phyloP scores from a whole-genome alignment of 2,888 invertebrate species.

The Agonopterix arenella region DNA sequence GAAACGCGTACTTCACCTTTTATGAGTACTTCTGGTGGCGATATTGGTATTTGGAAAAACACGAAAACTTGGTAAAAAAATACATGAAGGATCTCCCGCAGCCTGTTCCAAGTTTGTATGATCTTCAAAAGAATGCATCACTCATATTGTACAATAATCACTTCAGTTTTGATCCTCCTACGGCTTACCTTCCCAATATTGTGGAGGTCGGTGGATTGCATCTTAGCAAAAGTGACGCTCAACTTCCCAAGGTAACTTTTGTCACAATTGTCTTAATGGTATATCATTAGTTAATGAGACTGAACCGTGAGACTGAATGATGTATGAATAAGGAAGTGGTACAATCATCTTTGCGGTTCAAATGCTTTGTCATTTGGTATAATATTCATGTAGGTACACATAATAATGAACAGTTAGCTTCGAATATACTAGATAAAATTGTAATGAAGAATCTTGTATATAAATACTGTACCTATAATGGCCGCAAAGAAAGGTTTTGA shows the following conservation, averaged over 20 bases:
- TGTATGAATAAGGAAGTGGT: not conserved
- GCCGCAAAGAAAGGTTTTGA: no score
- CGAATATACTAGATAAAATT: no score
- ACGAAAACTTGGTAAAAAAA: slow-evolving; percentile 48
- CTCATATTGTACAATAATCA: slow-evolving; percentile 69
- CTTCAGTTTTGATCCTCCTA: slow-evolving; percentile 59
- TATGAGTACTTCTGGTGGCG: slow-evolving; percentile 62
- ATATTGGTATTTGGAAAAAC: slow-evolving; percentile 49
- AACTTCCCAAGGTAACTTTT: slow-evolving; percentile 45
- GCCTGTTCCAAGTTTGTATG: slow-evolving; percentile 52
- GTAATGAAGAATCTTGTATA: no score
- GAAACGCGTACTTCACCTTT: slow-evolving; percentile 60
- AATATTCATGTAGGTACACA: no score
- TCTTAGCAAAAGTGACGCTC: slow-evolving; percentile 39
- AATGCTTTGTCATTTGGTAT: not conserved
- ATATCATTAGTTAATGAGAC: not conserved
- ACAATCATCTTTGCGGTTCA: not conserved
- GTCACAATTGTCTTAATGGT: not conserved
- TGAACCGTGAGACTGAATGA: not conserved
- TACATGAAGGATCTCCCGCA: slow-evolving; percentile 47
- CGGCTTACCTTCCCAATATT: slow-evolving; percentile 72
- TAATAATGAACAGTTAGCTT: no score
- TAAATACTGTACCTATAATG: no score
- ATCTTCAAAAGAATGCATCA: slow-evolving; percentile 54
- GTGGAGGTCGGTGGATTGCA: slow-evolving; percentile 78